Conservation (phyloP, 2,797 vertebrate genomes). For the Sylvilagus floridanus region DNA sequence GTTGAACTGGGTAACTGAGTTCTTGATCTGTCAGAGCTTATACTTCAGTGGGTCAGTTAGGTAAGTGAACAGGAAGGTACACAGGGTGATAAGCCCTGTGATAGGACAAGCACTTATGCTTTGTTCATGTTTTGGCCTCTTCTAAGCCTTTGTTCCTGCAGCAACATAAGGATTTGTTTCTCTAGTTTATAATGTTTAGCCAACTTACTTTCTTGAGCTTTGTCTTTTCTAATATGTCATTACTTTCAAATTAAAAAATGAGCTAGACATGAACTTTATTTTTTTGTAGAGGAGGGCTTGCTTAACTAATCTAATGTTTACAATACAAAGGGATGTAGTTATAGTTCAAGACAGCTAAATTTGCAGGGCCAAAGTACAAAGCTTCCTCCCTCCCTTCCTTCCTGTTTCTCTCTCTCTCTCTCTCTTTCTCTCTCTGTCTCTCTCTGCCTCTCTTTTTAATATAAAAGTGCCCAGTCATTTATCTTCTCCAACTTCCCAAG, state of each 20-base stretch:
- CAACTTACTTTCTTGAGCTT: background rate
- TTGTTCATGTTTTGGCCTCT: background rate
- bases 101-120: background rate
- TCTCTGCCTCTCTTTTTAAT: too few relatives aligned
- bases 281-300: background rate
- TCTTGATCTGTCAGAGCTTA: slow-evolving; percentile 22
- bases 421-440: too few relatives aligned
- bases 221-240: slow-evolving; percentile 8
- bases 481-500: slow-evolving; percentile 87
- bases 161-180: slow-evolving; percentile 32
- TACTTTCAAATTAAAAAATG: background rate
- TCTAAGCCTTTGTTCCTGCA: background rate
- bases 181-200: slow-evolving; percentile 28
- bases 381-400: slow-evolving; percentile 1
- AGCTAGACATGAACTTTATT: background rate
- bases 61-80: background rate
- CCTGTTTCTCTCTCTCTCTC: too few relatives aligned
- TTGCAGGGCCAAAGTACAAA: slow-evolving; percentile 87
- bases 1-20: background rate
- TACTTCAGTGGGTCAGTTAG: background rate
- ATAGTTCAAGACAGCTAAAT: slow-evolving; percentile 88
- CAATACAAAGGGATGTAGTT: slow-evolving; percentile 86
- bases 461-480: slow-evolving; percentile 86
- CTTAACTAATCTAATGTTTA: slow-evolving; percentile 84
- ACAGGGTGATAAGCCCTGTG: background rate